phyloP scores from a whole-genome alignment of 1,140 invertebrate genomes.

The Psilanteris sp. region DNA sequence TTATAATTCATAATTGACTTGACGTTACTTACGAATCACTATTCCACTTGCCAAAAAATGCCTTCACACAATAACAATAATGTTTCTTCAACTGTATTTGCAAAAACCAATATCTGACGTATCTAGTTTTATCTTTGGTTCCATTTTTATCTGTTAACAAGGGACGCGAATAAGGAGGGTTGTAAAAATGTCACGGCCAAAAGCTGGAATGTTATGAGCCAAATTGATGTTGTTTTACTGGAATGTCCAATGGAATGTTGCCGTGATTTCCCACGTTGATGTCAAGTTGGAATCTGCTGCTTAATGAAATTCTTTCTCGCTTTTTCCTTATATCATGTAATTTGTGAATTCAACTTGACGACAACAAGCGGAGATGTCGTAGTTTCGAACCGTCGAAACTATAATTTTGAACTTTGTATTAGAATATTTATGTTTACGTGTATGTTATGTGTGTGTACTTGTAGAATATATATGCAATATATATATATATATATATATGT shows the following conservation, averaged over 20 bases:
- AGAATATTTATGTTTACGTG: slow-evolving; percentile 39
- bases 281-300: slow-evolving; percentile 5
- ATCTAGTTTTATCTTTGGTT: not conserved
- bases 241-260: slow-evolving; percentile 42
- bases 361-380: slow-evolving; percentile 8
- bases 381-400: slow-evolving; percentile 20
- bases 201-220: slow-evolving; percentile 41
- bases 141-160: slow-evolving; percentile 6
- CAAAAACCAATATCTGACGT: not conserved
- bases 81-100: not conserved
- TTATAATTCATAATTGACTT: not conserved
- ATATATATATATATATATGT: too few relatives aligned
- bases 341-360: slow-evolving; percentile 10
- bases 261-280: not conserved
- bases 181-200: slow-evolving; percentile 29
- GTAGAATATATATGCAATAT: too few relatives aligned
- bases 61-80: slow-evolving; percentile 1
- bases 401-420: slow-evolving; percentile 25
- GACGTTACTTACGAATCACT: not conserved
- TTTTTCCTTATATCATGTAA: not conserved
- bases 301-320: not conserved
- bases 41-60: not conserved
- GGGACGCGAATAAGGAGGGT: slow-evolving; percentile 39
- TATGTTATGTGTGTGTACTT: too few relatives aligned
- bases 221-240: slow-evolving; percentile 11